Conservation (phyloP, 2,888 invertebrate species). For the Ectemnius cavifrons region DNA sequence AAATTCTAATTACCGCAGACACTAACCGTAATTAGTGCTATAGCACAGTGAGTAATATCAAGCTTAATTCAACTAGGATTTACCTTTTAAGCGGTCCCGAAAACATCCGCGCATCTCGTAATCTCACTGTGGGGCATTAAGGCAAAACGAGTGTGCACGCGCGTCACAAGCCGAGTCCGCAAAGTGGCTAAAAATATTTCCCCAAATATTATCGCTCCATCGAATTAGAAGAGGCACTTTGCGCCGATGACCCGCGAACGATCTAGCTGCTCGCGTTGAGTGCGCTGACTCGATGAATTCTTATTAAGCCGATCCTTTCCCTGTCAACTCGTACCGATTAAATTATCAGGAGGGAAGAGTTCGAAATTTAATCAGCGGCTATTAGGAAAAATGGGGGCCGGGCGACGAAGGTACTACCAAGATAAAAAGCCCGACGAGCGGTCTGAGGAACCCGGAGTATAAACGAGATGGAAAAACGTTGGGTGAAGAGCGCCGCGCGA, state of each 20-base stretch:
- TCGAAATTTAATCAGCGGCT: conserved; percentile 32
- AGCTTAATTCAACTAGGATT: conserved; percentile 42
- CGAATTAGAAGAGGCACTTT: no score
- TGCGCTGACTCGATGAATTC: no score
- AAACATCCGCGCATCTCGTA: conserved; percentile 43
- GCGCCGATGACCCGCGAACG: no score
- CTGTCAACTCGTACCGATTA: background rate
- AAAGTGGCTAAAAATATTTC: conserved; percentile 9
- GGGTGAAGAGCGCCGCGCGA: conserved; percentile 31
- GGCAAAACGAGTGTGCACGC: conserved; percentile 14
- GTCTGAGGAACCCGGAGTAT: conserved; percentile 16
- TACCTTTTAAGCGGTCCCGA: conserved; percentile 28
- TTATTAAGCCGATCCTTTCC: no score
- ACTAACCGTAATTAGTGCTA: conserved; percentile 53
- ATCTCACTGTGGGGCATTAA: conserved; percentile 32
- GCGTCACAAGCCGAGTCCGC: background rate
- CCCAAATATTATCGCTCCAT: background rate
- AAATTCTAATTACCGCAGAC: conserved; percentile 56
- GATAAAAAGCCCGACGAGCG: conserved; percentile 2
- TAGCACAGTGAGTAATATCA: conserved; percentile 42
- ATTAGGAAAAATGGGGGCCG: conserved; percentile 23
- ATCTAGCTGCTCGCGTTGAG: no score
- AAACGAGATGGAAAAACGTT: conserved; percentile 37
- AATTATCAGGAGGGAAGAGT: conserved; percentile 24
- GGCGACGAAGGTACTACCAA: background rate